Base-by-base conservation (phyloP, 1,140 invertebrate genomes). In the Eumaeus atala region DNA sequence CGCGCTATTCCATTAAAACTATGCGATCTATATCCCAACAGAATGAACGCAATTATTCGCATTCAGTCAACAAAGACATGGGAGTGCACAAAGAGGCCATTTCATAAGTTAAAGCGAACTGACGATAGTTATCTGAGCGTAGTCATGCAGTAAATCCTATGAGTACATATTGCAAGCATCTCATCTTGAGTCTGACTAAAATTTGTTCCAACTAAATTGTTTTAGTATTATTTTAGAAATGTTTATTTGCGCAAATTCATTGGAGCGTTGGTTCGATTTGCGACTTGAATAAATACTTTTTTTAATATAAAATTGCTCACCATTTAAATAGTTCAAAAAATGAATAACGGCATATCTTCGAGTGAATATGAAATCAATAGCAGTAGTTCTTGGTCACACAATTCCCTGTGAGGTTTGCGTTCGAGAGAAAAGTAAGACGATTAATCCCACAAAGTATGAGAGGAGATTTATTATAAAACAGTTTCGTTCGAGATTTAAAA, bases 401-500 rank as follows among this genome's bases (percentile, higher is more conserved):
- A 84, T 79, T 78, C 74, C 79, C 77, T 70, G 63, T 62, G 70
- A 72, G 78, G 77, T 82, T 85, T 74, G 79, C 63, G 61, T 66
- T 57, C 52, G 72, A 77, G 76, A 82, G 76, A 79, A 79, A 86
- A 84, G 75, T 82, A 84, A 84, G 78, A 74, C 78, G 77, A 84
- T 82, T 86, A 86, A 84, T 85, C 75, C 78, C 77, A 68, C 68
- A 70, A 75, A 72, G 70, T 73, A 74, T 69, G 59, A 68, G 62
- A 59, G 70, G 70, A 72, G 80, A 83, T 82, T 82, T 82, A 85
- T 83, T 79, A 83, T 85, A 83, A 85, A 84, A 82, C 68, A 75
- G 67, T 83, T 78, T 74, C 73, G 65, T 73, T 62, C 64, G 67
- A 69, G 68, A 67, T 81, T 71, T 71, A 74, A 69, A 69, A 67